Conservation (phyloP, 2,888 invertebrate genomes). For the Andrena trimmerana region DNA sequence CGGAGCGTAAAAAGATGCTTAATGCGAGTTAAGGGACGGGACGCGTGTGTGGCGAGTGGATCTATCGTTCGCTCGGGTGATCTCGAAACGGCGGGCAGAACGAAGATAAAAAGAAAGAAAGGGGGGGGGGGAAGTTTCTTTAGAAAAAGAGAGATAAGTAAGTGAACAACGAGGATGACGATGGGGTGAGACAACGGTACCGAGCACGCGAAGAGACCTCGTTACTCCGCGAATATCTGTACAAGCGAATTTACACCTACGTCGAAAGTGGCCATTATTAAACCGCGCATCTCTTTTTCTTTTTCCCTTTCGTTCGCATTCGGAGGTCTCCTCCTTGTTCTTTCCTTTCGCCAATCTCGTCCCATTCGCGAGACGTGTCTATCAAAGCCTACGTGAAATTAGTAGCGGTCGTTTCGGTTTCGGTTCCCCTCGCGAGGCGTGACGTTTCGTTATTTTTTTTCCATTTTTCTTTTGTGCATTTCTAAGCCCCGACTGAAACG, state of each 20-base stretch:
- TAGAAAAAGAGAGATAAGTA: background rate
- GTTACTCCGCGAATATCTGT: slow-evolving; percentile 43
- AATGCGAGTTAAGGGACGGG: slow-evolving; percentile 68
- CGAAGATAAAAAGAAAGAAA: background rate
- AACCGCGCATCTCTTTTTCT: too few relatives aligned
- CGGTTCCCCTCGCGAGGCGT: background rate
- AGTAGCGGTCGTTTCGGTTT: slow-evolving; percentile 31
- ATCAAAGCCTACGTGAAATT: slow-evolving; percentile 59
- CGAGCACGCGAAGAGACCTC: slow-evolving; percentile 49
- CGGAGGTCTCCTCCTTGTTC: background rate
- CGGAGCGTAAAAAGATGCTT: slow-evolving; percentile 69
- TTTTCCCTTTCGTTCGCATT: background rate
- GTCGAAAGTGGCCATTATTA: background rate
- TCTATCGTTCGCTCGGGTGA: slow-evolving; percentile 29
- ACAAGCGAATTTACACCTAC: slow-evolving; percentile 6
- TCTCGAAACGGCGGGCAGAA: slow-evolving; percentile 34
- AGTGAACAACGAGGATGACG: slow-evolving; percentile 33
- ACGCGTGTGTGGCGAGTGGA: slow-evolving; percentile 55
- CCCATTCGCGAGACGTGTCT: slow-evolving; percentile 36
- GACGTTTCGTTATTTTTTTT: background rate
- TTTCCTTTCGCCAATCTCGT: background rate
- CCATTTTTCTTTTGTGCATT: slow-evolving; percentile 33
- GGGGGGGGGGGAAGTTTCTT: background rate
- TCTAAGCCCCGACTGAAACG: slow-evolving; percentile 26
- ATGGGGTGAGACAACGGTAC: slow-evolving; percentile 40